Evolutionary conservation across 1,140 invertebrate genomes (phyloP), one percentile per base, ranked within the genome.

Genomic region (Eriocheir sinensis): DNA sequence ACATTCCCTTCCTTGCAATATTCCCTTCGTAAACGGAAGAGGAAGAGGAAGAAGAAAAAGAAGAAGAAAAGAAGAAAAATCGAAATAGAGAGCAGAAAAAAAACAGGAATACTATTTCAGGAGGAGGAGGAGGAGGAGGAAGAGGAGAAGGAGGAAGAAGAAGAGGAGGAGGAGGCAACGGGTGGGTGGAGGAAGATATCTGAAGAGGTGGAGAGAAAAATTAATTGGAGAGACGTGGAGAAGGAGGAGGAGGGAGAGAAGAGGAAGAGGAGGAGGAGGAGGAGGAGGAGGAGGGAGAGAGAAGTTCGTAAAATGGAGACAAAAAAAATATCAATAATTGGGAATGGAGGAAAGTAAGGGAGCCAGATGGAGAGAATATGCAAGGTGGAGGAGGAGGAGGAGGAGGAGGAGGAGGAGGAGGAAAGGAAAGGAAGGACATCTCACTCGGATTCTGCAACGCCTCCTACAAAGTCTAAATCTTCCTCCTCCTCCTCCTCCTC

Each of bases 1-100:
- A 83, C 80, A 83, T 38, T 83, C 80, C 80, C 36, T 83, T 38
- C 80, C 80, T 83, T 8, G 80, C 80, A 34, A 83, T 38, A 83
- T 38, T 38, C 80, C 80, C n/a, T n/a, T n/a, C 15, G 36, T 12
- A 83, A 27, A 21, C 34, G 36, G 36, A 88, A 36, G 1, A 40
- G 85, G 38, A 41, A 36, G 85, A 88, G 36, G 41, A 40, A 36
- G 85, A 36, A 36, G 27, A 38, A n/a, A n/a, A 88, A 8, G 41
- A 41, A 8, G 30, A 36, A 36, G 38, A 41, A 36, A 36, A 88
- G 30, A 36, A 40, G 38, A 36, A 88, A 83, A 6, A n/a, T 27
- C n/a, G 81, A n/a, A 34, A 83, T 27, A 83, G 81, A 83, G n/a
- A n/a, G 8, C 9, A 6, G 8, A 34, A n/a, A 34, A 83, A 34